Base-by-base conservation (phyloP, 2,797 vertebrate genomes). In the Falco peregrinus region DNA sequence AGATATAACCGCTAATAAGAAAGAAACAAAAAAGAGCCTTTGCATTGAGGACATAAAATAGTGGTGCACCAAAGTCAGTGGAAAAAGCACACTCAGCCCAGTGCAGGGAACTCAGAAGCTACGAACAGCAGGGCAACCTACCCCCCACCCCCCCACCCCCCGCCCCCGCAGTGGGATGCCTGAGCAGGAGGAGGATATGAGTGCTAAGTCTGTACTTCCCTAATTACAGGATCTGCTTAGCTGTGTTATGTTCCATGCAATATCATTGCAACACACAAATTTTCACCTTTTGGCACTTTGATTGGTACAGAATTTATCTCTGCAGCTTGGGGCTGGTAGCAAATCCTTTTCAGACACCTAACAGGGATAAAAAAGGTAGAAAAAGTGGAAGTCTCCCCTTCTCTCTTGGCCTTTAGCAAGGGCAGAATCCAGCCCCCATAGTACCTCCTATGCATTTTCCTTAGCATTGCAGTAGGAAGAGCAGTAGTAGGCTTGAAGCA, bases 281-380 rank as follows among this genome's bases (percentile, higher is more conserved):
- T 91, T 78, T 90, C 87, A 95, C 82, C 74, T 79, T 84, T 45
- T 94, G 80, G 54, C 77, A 90, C 74, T 69, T 87, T 60, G 80
- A 59, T 64, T 91, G 79, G 94, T 93, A 60, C 77, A 87, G 94
- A 79, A 88, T 95, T 89, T 87, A 81, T 65, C 56, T 51, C 77
- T 88, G 63, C 64, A 90, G 83, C 80, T 70, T 92, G 67, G 56
- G n/a, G 77, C 63, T 88, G 82, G 43, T 53, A 69, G 61, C 76
- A 91, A 85, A 83, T 67, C 39, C 41, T 95, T 81, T 78, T 79
- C 69, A 90, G 61, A 51, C 39, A 71, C 29, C 29, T 59, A 88
- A 33, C 39, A 69, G 51, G 67, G 48, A 93, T 67, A 70, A 89
- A 93, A 95, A 11, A 84, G 67, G 63, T 74, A 89, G 70, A 33